Percentiles rank a stretch among this genome's conserved stretches.
Conservation (phyloP, 2,888 invertebrate species). For the Isotomurus palustris region DNA sequence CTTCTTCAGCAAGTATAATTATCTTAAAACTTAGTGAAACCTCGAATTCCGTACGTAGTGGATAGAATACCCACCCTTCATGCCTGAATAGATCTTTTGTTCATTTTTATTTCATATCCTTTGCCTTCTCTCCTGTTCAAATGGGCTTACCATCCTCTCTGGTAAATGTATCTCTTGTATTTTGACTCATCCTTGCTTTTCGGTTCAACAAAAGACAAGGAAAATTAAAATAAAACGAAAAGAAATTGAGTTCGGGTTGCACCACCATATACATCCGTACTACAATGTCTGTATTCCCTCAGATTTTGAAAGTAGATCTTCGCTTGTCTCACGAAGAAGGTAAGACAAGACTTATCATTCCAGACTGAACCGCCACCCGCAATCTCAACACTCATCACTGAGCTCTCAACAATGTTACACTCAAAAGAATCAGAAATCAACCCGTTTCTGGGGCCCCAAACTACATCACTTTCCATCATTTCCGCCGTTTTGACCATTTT, state of each 20-base stretch:
- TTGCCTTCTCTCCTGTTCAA: conserved; percentile 20
- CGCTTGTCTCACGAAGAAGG: neutral
- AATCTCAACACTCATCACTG: conserved; percentile 1
- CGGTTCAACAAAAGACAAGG: conserved; percentile 8
- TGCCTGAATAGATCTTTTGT: conserved; percentile 44
- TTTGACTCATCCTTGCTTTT: conserved; percentile 1
- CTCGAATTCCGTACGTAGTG: conserved; percentile 32
- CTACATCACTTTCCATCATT: conserved; percentile 41
- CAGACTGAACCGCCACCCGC: conserved; percentile 1
- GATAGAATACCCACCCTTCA: conserved; percentile 42
- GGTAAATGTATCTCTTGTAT: neutral
- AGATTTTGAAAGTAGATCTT: neutral
- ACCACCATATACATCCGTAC: too few species aligned
- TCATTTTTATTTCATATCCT: conserved; percentile 33
- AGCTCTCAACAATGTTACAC: neutral
- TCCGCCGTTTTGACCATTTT: conserved; percentile 36
- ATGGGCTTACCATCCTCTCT: conserved; percentile 4
- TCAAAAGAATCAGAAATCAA: neutral
- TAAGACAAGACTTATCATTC: neutral
- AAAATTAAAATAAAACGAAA: conserved; percentile 15
- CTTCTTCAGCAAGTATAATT: conserved; percentile 42
- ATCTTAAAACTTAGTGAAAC: conserved; percentile 38
- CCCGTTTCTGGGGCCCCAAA: neutral
- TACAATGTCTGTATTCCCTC: too few species aligned
- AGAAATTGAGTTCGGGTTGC: conserved; percentile 3